These are phyloP conservation scores for Phoebastria nigripes DNA, from an alignment of 2,797 vertebrate genomes.

Conservation along the genomic window DNA sequence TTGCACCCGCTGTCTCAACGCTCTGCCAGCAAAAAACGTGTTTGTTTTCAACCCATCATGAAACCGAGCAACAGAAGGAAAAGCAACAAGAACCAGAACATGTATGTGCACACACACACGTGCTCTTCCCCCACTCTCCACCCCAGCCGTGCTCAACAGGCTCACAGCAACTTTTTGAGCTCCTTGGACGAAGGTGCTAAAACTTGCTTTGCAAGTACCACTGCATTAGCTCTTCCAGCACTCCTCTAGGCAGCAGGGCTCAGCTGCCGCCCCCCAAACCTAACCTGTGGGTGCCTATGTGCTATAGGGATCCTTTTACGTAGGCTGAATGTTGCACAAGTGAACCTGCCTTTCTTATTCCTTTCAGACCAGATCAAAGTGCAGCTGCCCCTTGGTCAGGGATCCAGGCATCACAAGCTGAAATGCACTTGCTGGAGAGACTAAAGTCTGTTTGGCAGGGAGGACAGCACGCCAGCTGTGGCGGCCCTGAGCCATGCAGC, in stretches of 20 bases:
- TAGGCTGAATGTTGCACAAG: neutral
- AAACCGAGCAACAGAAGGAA: neutral
- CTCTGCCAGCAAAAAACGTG: neutral
- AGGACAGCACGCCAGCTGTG: no score
- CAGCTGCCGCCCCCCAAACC: neutral
- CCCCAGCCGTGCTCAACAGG: neutral
- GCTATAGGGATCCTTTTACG: neutral
- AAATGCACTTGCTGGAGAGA: neutral
- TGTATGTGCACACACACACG: accelerated
- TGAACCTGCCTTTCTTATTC: neutral
- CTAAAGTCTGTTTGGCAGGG: neutral
- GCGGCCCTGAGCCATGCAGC: neutral
- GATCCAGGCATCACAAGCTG: neutral
- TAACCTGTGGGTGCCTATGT: neutral
- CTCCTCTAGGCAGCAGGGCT: neutral
- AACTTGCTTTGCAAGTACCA: neutral
- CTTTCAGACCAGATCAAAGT: neutral
- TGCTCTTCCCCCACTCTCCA: neutral
- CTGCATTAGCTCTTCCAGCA: neutral
- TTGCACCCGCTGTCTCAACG: neutral
- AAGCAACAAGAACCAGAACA: neutral
- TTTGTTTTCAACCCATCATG: neutral
- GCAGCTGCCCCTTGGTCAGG: neutral
- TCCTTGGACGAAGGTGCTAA: neutral
- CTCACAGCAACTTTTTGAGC: neutral